These are phyloP conservation scores for Myotis myotis DNA, from an alignment of 2,797 vertebrate species.

Conservation along the genomic window DNA sequence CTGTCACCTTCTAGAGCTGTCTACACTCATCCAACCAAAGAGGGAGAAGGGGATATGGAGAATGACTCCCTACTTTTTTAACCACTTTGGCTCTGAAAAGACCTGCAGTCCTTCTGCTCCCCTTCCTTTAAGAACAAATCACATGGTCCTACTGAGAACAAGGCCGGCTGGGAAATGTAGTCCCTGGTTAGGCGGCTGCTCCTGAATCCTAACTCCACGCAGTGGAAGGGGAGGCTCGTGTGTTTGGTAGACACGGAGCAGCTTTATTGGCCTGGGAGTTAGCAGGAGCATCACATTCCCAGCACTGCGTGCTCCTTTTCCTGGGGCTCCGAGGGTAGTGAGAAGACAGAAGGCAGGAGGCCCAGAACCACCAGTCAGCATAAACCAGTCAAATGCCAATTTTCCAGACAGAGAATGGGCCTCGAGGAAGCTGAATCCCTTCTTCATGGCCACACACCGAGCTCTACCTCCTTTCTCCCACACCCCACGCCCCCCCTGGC, in stretches of 20 bases:
- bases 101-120: background rate
- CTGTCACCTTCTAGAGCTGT: background rate
- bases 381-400: background rate
- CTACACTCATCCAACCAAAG: background rate
- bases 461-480: background rate
- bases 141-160: background rate
- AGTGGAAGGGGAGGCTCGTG: background rate
- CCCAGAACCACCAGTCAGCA: background rate
- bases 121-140: background rate
- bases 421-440: background rate
- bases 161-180: constrained; percentile 2
- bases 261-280: background rate
- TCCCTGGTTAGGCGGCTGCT: background rate
- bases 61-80: background rate
- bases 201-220: background rate
- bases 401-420: background rate
- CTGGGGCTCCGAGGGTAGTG: background rate
- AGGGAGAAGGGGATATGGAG: background rate
- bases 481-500: background rate
- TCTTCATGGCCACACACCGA: background rate
- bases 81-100: background rate
- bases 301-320: background rate
- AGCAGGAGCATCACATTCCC: background rate
- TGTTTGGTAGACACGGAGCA: background rate
- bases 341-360: background rate